A percentile compares a stretch with the other conserved stretches of the same genome.
Conservation (phyloP, 1,140 invertebrate species). For the Lanistes nyassanus region DNA sequence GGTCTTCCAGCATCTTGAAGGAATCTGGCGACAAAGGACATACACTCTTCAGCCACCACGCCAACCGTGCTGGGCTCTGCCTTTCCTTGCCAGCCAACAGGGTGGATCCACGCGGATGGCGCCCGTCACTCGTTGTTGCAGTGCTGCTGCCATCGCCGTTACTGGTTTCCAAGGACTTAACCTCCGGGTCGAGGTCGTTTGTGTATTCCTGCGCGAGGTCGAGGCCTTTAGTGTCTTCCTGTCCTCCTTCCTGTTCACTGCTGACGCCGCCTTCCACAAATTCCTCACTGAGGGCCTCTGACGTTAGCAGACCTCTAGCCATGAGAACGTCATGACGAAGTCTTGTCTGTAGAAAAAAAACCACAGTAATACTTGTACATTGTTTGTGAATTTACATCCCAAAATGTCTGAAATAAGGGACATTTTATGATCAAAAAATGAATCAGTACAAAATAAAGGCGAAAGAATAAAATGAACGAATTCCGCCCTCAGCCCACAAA, state of each 20-base stretch:
- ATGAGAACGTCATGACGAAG: slow-evolving; percentile 11
- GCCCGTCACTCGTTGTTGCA: too few relatives aligned
- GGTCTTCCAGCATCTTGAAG: slow-evolving; percentile 29
- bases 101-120: neutral
- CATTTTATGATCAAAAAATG: too few relatives aligned
- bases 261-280: neutral
- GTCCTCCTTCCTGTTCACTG: neutral
- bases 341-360: neutral
- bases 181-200: neutral
- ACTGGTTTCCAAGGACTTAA: neutral
- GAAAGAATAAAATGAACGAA: too few relatives aligned
- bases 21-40: neutral
- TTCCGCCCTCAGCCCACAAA: too few relatives aligned
- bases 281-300: neutral
- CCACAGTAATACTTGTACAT: too few relatives aligned
- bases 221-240: neutral
- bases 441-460: too few relatives aligned
- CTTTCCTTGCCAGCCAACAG: too few relatives aligned
- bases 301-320: neutral
- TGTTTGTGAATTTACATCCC: too few relatives aligned
- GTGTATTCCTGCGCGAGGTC: slow-evolving; percentile 2
- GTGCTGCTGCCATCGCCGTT: neutral
- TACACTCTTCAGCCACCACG: neutral
- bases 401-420: too few relatives aligned
- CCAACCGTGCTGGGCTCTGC: neutral